Conservation (phyloP, 2,797 vertebrate species). For the Novumbra hubbsi region DNA sequence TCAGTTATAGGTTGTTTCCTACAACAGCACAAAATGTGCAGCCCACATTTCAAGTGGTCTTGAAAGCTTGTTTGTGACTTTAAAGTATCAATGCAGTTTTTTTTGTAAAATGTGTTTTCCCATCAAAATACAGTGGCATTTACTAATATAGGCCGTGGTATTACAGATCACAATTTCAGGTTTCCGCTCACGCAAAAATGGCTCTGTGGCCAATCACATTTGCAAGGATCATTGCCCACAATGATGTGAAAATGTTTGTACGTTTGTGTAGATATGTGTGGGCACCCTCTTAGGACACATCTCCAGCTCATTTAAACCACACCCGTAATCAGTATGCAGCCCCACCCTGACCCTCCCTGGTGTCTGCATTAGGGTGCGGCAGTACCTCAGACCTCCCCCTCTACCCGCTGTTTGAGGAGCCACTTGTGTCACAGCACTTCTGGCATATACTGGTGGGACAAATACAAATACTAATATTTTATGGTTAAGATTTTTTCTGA, state of each 20-base stretch:
- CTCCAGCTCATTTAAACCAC: constrained; percentile 34
- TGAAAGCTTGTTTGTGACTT: no score
- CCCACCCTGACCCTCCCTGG: constrained; percentile 18
- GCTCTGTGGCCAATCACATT: no score
- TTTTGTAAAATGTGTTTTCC: no score
- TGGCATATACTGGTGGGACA: constrained; percentile 43
- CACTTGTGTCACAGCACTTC: constrained; percentile 60
- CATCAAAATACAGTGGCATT: no score
- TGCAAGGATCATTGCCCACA: no score
- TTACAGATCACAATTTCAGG: no score
- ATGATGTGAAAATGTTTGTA: neutral
- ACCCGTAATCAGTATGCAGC: constrained; percentile 43
- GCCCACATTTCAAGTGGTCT: no score
- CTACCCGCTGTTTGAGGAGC: constrained; percentile 51
- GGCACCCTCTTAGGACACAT: constrained; percentile 45
- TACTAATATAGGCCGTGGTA: no score
- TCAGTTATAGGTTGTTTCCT: no score
- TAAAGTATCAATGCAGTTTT: no score
- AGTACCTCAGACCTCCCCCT: constrained; percentile 41
- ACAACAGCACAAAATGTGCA: no score
- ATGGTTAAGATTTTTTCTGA: constrained; percentile 42
- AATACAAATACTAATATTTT: constrained; percentile 64
- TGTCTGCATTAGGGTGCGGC: constrained; percentile 46
- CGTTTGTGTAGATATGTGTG: constrained; percentile 11
- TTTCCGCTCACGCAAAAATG: no score